Evolutionary conservation across 1,140 invertebrate species (phyloP).

Genomic region (Bombus turneri): DNA sequence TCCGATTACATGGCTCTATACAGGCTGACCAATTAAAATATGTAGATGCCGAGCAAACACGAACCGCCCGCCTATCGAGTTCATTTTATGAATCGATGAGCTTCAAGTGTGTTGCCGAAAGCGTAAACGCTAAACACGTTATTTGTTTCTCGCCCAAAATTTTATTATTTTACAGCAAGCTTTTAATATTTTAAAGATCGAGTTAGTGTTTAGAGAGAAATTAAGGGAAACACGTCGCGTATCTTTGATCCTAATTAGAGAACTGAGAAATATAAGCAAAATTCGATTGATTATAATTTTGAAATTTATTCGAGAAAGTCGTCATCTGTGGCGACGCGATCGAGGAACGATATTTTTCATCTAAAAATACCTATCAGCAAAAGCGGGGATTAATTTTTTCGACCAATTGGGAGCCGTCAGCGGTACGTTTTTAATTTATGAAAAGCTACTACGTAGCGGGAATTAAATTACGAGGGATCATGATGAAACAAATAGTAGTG

Average conservation of each 20-base stretch:
- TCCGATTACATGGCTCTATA: slow-evolving; percentile 5
- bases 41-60: slow-evolving; percentile 22
- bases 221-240: too few species aligned
- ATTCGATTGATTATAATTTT: too few species aligned
- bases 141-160: neutral
- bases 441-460: neutral
- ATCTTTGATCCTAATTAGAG: too few species aligned
- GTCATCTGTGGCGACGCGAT: too few species aligned
- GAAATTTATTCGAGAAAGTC: too few species aligned
- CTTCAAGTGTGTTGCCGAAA: neutral
- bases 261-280: too few species aligned
- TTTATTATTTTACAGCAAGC: neutral
- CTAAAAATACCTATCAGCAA: too few species aligned
- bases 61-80: neutral
- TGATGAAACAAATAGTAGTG: neutral
- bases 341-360: too few species aligned
- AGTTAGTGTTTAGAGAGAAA: too few species aligned
- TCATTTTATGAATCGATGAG: slow-evolving; percentile 19
- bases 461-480: slow-evolving; percentile 16
- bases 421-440: neutral
- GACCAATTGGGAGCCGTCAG: neutral
- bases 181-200: neutral
- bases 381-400: neutral
- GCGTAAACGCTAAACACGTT: slow-evolving; percentile 31
- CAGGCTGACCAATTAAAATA: slow-evolving; percentile 46